Percentiles rank a stretch among this genome's conserved stretches.
Evolutionary conservation across 2,888 invertebrate species (phyloP).

Genomic region (Trissoscelio sp.): DNA sequence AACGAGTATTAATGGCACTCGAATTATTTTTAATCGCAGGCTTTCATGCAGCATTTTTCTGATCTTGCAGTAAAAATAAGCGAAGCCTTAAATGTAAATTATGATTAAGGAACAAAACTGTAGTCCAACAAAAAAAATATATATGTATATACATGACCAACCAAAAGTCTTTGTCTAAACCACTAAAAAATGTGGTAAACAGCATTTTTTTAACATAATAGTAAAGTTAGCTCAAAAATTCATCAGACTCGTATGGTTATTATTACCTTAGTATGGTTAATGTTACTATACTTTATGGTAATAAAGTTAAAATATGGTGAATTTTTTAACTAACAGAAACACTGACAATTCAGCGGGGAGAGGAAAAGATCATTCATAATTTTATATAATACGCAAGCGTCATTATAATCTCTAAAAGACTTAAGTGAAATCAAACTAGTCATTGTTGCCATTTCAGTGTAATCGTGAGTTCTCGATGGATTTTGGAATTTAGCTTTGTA

Average conservation of each 20-base stretch:
- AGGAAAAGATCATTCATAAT: neutral
- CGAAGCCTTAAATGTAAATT: neutral
- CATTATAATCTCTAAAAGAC: slow-evolving; percentile 1
- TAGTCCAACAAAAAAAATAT: too few species aligned
- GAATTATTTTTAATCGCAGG: neutral
- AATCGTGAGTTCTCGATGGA: neutral
- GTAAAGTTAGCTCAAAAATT: too few species aligned
- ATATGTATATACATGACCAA: too few species aligned
- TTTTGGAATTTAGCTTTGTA: neutral
- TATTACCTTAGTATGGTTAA: too few species aligned
- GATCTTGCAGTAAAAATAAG: neutral
- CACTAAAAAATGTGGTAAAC: too few species aligned
- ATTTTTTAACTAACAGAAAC: too few species aligned
- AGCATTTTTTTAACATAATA: too few species aligned
- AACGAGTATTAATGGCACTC: neutral
- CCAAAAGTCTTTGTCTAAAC: too few species aligned
- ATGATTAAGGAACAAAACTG: neutral
- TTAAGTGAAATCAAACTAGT: neutral
- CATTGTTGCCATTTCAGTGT: neutral
- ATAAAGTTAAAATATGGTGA: too few species aligned
- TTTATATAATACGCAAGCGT: slow-evolving; percentile 2
- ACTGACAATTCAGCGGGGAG: neutral
- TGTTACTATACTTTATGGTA: too few species aligned
- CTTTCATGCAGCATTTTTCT: neutral
- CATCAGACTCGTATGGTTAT: too few species aligned